Conservation (phyloP, 2,888 invertebrate species). For the Epinotia nisella region DNA sequence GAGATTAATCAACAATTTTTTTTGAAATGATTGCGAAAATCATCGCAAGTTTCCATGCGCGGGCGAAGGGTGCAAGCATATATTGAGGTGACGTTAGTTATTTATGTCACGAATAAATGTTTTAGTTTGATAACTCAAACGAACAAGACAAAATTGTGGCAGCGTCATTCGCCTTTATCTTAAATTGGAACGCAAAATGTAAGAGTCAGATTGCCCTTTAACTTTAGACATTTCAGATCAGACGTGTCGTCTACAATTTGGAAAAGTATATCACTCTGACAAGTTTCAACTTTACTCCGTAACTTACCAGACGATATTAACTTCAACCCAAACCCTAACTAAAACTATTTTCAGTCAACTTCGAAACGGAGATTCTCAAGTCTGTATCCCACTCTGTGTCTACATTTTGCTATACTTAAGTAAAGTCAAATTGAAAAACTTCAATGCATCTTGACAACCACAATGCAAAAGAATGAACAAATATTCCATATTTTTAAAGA, state of each 20-base stretch:
- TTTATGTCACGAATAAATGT: no score
- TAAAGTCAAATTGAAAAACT: no score
- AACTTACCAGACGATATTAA: slow-evolving; percentile 11
- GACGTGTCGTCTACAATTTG: background rate
- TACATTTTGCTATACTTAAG: background rate
- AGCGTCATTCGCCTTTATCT: background rate
- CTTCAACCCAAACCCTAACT: background rate
- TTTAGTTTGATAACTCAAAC: no score
- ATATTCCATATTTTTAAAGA: no score
- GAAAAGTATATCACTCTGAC: background rate
- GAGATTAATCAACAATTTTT: no score
- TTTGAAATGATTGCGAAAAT: no score
- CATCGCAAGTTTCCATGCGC: no score
- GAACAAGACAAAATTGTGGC: no score
- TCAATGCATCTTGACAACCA: no score
- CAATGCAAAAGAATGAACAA: no score
- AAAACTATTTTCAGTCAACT: background rate
- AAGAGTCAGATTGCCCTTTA: background rate
- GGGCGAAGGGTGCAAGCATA: no score
- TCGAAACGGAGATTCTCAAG: background rate
- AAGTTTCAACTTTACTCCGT: background rate
- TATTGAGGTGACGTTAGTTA: no score
- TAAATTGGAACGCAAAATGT: background rate
- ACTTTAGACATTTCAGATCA: background rate
- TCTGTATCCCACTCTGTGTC: background rate